Evolutionary conservation across 1,140 invertebrate species (phyloP), one percentile per base, ranked within the genome.

Genomic region (Potamilus streckersoni): DNA sequence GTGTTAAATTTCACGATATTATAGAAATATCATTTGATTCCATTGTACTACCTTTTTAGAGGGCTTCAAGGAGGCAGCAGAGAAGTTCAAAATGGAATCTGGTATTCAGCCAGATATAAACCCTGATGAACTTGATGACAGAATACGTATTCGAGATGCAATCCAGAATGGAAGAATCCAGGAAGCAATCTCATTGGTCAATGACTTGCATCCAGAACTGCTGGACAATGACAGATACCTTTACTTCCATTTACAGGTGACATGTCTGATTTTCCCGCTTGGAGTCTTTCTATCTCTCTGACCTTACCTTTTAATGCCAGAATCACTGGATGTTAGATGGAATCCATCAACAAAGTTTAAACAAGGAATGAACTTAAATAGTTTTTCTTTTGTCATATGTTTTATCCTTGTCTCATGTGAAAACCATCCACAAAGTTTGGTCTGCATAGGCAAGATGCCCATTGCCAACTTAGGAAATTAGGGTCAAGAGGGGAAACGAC

Each of bases 21-120:
- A 49, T 49, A 8, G 5, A 6, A 49, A 49, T 49, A 49, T 49
- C 6, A 49, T 49, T 49, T 49, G 38, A 49, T 49, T 49, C 6
- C 38, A 49, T 49, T 49, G 38, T 49, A 11, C 38, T 49, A 49
- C 49, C 61, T 70, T 90, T 92, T 11, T 87, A 97, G 97, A 98
- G 88, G 97, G 97, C 14, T 98, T 98, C 84, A 98, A 99, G 90
- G 97, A 99, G 90, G 97, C 97, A 38, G 97, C 97, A 0, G 95
- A 99, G 85, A 98, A 97, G 89, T 99, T 99, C 89, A 94, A 97
- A 88, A 92, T 95, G 84, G 98, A 99, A 89, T 96, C 97, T 16
- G 96, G 96, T 15, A 92, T 98, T 1, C 93, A 94, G 65, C 95
- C 96, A 14, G 93, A 94, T 4, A 93, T 97, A 19, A 95, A 99